A percentile compares a stretch with the other conserved stretches of the same genome.
These are phyloP conservation scores for Jordanella pulchra DNA, from an alignment of 2,797 vertebrate species.

Conservation along the genomic window DNA sequence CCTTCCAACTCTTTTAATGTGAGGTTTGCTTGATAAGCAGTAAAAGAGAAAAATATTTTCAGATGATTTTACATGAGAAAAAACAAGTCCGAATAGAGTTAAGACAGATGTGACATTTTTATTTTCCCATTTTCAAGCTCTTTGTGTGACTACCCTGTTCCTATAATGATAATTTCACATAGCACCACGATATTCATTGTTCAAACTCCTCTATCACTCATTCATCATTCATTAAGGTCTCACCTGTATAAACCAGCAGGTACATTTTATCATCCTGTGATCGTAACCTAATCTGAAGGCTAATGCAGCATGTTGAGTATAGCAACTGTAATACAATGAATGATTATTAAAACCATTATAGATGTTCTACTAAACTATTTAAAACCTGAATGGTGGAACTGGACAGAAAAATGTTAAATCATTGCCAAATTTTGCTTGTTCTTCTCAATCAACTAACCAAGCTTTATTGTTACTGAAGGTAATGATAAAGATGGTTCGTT, in stretches of 20 bases:
- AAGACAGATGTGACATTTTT: not conserved
- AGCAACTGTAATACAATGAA: not conserved
- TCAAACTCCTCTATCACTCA: not conserved
- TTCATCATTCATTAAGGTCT: no score
- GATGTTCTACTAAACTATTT: not conserved
- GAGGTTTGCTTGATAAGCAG: not conserved
- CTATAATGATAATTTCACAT: not conserved
- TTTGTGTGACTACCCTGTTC: not conserved
- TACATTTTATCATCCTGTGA: not conserved
- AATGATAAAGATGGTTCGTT: not conserved
- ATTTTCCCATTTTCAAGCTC: not conserved
- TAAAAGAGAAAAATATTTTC: not conserved
- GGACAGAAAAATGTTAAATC: no score
- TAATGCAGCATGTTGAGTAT: not conserved
- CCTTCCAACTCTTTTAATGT: no score
- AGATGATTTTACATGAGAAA: not conserved
- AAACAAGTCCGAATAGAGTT: not conserved
- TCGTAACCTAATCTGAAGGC: not conserved
- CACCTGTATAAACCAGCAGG: not conserved
- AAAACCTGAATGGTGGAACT: not conserved
- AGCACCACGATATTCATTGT: not conserved
- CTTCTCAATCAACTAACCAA: not conserved
- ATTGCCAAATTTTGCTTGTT: no score
- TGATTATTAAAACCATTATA: not conserved
- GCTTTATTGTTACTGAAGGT: not conserved